Evolutionary conservation across 1,140 invertebrate genomes (phyloP).

Genomic region (Drosophila leontia): DNA sequence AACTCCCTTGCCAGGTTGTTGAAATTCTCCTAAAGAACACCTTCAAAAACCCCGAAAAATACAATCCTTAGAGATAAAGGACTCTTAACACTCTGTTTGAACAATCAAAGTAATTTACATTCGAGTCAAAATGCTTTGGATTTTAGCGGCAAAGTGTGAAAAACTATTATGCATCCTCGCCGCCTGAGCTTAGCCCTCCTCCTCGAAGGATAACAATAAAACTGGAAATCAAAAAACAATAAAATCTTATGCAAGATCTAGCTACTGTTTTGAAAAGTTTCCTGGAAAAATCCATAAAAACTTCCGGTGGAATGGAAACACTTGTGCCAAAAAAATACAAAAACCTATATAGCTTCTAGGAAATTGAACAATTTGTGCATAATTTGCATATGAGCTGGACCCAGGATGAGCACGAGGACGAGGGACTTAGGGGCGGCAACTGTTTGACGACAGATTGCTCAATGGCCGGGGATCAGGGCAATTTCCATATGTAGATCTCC

Average conservation of each 20-base stretch:
- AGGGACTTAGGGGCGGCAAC: constrained; percentile 72
- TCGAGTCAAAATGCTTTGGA: constrained; percentile 56
- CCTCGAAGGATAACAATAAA: constrained; percentile 54
- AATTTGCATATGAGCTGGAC: constrained; percentile 71
- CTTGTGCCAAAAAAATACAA: constrained; percentile 62
- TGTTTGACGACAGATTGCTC: constrained; percentile 83
- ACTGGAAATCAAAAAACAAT: constrained; percentile 72
- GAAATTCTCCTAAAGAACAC: constrained; percentile 58
- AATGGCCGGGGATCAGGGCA: constrained; percentile 71
- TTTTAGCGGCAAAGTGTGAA: constrained; percentile 80
- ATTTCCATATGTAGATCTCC: constrained; percentile 34
- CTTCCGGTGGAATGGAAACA: constrained; percentile 49
- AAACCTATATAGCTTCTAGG: constrained; percentile 57
- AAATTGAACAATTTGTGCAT: constrained; percentile 78
- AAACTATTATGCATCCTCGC: constrained; percentile 63
- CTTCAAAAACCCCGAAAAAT: constrained; percentile 23
- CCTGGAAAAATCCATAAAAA: constrained; percentile 70
- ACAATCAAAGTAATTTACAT: constrained; percentile 66
- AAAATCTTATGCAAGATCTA: constrained; percentile 68
- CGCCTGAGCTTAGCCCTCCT: constrained; percentile 22
- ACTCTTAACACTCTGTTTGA: constrained; percentile 38
- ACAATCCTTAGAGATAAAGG: constrained; percentile 43
- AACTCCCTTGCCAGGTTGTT: neutral
- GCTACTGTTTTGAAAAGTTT: constrained; percentile 66
- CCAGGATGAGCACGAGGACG: constrained; percentile 39